phyloP scores from a whole-genome alignment of 1,140 invertebrate genomes.

The Ceratitis capitata region DNA sequence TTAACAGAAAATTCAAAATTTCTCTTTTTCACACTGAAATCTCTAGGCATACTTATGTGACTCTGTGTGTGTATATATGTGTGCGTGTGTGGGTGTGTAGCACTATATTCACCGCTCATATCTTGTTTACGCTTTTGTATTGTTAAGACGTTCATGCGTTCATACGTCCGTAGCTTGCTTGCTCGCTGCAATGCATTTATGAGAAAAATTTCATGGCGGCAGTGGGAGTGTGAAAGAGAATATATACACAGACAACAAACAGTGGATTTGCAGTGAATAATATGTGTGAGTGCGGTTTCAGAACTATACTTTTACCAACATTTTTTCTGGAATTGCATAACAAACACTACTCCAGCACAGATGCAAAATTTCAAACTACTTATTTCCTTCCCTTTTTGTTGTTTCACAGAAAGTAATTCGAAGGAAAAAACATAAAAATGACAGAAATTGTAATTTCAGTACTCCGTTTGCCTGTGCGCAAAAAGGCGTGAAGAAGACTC shows the following conservation, averaged over 20 bases:
- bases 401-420: background rate
- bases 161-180: too few species aligned
- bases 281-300: background rate
- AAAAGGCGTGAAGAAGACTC: background rate
- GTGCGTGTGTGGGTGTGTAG: too few species aligned
- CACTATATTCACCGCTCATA: too few species aligned
- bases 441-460: background rate
- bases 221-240: background rate
- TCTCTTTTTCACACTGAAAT: background rate
- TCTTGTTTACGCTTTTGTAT: conserved; percentile 14
- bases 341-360: too few species aligned
- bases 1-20: background rate
- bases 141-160: background rate
- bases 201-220: background rate
- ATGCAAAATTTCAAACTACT: background rate
- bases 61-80: too few species aligned
- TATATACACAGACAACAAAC: background rate
- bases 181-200: background rate
- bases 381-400: background rate
- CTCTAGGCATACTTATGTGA: background rate
- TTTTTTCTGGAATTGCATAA: background rate
- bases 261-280: background rate
- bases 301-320: background rate
- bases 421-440: background rate
- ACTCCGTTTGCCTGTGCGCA: background rate